Conservation (phyloP, 2,113 vertebrate species). For the Coracopsis vasa region DNA sequence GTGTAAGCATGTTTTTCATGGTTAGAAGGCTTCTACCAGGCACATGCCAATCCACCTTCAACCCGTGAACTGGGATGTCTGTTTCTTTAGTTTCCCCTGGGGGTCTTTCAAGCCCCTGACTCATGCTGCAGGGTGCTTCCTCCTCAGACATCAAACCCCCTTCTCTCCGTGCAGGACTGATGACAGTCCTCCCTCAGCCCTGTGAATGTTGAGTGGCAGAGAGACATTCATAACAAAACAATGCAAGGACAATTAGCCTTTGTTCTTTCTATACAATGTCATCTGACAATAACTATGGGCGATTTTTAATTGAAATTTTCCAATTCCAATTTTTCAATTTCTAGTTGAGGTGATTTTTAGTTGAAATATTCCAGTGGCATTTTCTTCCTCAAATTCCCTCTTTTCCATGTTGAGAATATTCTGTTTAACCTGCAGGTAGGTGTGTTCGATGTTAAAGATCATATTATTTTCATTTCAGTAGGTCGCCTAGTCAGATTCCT, state of each 20-base stretch:
- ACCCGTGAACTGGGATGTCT: neutral
- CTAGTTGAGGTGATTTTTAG: neutral
- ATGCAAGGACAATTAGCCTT: neutral
- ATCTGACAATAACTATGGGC: neutral
- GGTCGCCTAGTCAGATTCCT: neutral
- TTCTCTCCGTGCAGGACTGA: neutral
- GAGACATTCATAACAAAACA: neutral
- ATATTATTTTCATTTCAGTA: neutral
- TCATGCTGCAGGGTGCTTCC: neutral
- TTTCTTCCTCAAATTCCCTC: neutral
- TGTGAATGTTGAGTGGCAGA: neutral
- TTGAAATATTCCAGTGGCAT: neutral
- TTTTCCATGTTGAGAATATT: neutral
- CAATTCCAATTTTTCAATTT: neutral
- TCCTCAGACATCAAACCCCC: neutral
- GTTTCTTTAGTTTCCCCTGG: neutral
- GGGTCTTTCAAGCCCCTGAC: neutral
- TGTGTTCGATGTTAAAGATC: neutral
- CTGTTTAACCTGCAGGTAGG: neutral
- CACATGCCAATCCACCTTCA: neutral
- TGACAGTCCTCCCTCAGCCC: neutral
- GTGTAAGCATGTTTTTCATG: neutral
- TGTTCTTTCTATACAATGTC: neutral
- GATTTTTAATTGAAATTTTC: neutral
- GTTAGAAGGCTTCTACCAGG: neutral